Evolutionary conservation across 2,888 invertebrate genomes (phyloP).

Genomic region (Cerastis rubricosa): DNA sequence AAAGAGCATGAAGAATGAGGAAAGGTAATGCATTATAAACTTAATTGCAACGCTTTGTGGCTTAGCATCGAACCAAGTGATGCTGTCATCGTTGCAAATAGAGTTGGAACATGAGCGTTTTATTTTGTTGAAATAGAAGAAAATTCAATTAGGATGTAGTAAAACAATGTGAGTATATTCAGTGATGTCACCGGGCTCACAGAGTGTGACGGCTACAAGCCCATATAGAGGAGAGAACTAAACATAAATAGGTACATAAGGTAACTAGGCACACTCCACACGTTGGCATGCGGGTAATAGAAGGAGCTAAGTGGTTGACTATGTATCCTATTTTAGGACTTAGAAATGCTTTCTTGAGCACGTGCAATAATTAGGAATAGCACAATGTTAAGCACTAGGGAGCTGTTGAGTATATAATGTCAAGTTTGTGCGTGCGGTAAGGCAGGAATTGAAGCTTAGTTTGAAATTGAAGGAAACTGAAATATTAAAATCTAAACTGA

Average conservation of each 20-base stretch:
- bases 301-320: constrained; percentile 41
- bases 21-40: constrained; percentile 49
- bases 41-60: constrained; percentile 43
- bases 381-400: constrained; percentile 36
- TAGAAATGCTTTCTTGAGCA: constrained; percentile 58
- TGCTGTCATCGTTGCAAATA: constrained; percentile 56
- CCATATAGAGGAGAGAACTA: constrained; percentile 42
- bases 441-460: constrained; percentile 17
- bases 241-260: constrained; percentile 22
- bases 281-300: constrained; percentile 48
- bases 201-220: constrained; percentile 44
- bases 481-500: background rate
- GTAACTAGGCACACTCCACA: constrained; percentile 13
- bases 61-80: constrained; percentile 32
- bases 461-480: constrained; percentile 15
- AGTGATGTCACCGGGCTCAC: constrained; percentile 62
- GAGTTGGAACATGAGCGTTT: constrained; percentile 19
- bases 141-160: constrained; percentile 50
- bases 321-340: constrained; percentile 55
- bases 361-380: constrained; percentile 63
- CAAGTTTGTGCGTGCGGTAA: constrained; percentile 30
- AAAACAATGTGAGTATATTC: constrained; percentile 42
- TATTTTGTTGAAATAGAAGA: constrained; percentile 49
- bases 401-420: constrained; percentile 57
- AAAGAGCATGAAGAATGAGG: constrained; percentile 43